A percentile compares a stretch with the other conserved stretches of the same genome.
phyloP scores from a whole-genome alignment of 2,113 vertebrate species.

The Cephalopterus ornatus region DNA sequence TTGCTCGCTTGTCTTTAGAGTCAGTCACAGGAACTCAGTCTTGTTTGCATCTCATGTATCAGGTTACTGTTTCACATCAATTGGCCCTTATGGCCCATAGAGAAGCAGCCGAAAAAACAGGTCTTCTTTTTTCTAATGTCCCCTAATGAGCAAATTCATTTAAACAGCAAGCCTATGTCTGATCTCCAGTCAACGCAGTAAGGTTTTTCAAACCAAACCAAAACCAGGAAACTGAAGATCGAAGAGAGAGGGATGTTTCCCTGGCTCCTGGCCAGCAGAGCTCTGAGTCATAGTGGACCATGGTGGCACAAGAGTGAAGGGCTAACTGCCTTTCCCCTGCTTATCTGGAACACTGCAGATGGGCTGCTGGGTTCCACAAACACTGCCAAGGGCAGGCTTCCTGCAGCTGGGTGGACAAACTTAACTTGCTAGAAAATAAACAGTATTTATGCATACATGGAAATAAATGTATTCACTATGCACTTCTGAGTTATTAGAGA shows the following conservation, averaged over 20 bases:
- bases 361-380: neutral
- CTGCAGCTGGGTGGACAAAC: neutral
- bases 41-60: rapidly evolving
- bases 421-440: neutral
- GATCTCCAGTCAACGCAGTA: rapidly evolving
- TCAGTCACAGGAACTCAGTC: neutral
- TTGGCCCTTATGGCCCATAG: neutral
- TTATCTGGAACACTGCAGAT: neutral
- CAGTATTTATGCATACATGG: neutral
- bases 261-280: neutral
- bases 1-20: neutral
- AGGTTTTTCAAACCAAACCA: neutral
- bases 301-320: neutral
- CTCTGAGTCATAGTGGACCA: neutral
- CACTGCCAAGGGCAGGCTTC: neutral
- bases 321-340: neutral
- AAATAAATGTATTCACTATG: neutral
- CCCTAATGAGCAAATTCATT: rapidly evolving
- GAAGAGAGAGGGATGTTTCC: neutral
- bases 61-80: neutral
- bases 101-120: neutral
- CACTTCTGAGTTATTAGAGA: neutral
- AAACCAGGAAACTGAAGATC: neutral
- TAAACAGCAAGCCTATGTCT: neutral
- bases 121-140: neutral